These are phyloP conservation scores for Aplysia californica DNA, from an alignment of 1,140 invertebrate species.

Conservation along the genomic window DNA sequence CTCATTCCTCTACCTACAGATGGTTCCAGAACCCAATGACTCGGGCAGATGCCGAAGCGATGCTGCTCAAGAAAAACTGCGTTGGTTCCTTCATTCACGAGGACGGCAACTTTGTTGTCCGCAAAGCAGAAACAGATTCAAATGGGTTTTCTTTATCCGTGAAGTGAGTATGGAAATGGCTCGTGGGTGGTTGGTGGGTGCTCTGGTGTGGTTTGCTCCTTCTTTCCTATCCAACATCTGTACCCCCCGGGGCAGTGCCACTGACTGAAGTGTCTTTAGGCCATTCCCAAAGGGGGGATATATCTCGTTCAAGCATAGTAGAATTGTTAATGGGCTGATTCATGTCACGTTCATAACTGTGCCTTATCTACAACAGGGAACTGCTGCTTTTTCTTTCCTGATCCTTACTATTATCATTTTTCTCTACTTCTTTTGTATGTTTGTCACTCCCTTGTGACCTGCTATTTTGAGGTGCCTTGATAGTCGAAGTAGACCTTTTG, in stretches of 20 bases:
- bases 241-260: neutral
- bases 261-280: neutral
- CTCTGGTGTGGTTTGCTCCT: too few species aligned
- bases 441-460: too few species aligned
- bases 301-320: neutral
- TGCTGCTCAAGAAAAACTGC: neutral
- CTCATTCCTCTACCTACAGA: neutral
- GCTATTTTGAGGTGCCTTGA: too few species aligned
- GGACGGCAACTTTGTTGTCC: slow-evolving; percentile 23
- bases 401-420: too few species aligned
- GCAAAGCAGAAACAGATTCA: slow-evolving; percentile 24
- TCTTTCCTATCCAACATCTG: neutral
- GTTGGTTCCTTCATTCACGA: neutral
- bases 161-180: slow-evolving; percentile 12
- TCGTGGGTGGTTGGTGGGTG: too few species aligned
- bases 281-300: neutral
- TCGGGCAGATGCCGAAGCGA: slow-evolving; percentile 16
- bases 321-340: neutral
- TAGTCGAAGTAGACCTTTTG: too few species aligned
- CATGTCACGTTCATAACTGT: neutral
- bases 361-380: too few species aligned
- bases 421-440: too few species aligned
- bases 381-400: too few species aligned
- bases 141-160: slow-evolving; percentile 29
- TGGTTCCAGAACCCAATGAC: slow-evolving; percentile 12